phyloP scores from a whole-genome alignment of 35 echinoderm and acorn worm genomes.

The Eucidaris tribuloides region DNA sequence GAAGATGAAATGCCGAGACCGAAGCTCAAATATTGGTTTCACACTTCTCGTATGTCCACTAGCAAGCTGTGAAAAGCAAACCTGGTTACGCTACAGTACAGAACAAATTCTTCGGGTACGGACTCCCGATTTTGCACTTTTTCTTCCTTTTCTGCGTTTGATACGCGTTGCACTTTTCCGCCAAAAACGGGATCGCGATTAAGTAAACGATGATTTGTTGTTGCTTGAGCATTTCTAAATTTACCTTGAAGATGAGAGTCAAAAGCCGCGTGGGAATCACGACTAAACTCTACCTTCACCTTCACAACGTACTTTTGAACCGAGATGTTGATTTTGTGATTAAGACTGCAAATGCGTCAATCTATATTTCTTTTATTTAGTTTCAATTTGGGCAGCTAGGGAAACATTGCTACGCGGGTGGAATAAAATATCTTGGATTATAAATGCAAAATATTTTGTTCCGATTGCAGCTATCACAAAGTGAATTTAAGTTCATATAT shows the following conservation, averaged over 20 bases:
- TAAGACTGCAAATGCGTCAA: slow-evolving; percentile 21
- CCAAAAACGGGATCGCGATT: slow-evolving; percentile 11
- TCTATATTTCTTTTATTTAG: slow-evolving; percentile 19
- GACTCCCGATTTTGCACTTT: slow-evolving; percentile 26
- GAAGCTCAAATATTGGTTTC: slow-evolving; percentile 36
- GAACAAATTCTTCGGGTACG: slow-evolving; percentile 24
- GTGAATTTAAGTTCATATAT: slow-evolving; percentile 22
- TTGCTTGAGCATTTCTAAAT: slow-evolving; percentile 32
- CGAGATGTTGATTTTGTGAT: slow-evolving; percentile 31
- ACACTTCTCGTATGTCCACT: slow-evolving; percentile 21
- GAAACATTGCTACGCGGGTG: slow-evolving; percentile 10
- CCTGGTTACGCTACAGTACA: slow-evolving; percentile 4
- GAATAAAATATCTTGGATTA: neutral
- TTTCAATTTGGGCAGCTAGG: slow-evolving; percentile 29
- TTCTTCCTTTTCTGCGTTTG: neutral
- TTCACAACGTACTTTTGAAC: neutral
- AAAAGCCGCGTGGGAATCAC: slow-evolving; percentile 17
- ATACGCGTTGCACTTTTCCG: slow-evolving; percentile 21
- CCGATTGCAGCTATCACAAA: neutral
- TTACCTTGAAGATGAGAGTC: slow-evolving; percentile 16
- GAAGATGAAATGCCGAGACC: slow-evolving; percentile 26
- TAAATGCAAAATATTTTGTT: slow-evolving; percentile 22
- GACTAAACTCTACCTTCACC: slow-evolving; percentile 11
- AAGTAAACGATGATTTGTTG: slow-evolving; percentile 37
- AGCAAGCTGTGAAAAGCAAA: slow-evolving; percentile 37